Base-by-base conservation (phyloP, 2,797 vertebrate species). In the Syngnathus rostellatus region DNA sequence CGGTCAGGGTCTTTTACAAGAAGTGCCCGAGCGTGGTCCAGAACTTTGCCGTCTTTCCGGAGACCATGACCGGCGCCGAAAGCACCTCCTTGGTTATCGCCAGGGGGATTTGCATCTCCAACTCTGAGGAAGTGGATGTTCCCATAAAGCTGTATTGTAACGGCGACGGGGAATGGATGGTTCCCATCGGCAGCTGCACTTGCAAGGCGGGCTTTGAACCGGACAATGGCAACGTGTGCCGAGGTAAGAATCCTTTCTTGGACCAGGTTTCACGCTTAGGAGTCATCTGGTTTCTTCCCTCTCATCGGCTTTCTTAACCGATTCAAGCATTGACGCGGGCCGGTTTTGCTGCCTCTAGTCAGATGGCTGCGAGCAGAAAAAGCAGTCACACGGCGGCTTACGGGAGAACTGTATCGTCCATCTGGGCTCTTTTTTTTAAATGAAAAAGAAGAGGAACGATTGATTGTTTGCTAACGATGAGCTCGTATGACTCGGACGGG, bases 111-210 rank as follows among this genome's bases (percentile, higher is more conserved):
- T 98, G 96, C 86, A 96, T 99, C 69, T 91, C 93, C 46, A 96
- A 97, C 0, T 95, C 97, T 0, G 95, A 98, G 85, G 97, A 99
- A 77, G 95, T 96, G 63, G 95, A 98, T 0, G 95, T 97, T 50
- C 97, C 96, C 8, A 98, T 99, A 78, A 99, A 99, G 79, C 92
- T 99, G n/a, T 99, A 99, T 89, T 99, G 97, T 86, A 99, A 98
- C 0, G 97, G 97, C 0, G 97, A 99, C 0, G 95, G 97, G 17
- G 97, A 99, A 69, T 99, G 97, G 97, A 98, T 99, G 97, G 97
- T 98, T 65, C 97, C 97, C 31, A 97, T 99, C 0, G 96, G 97
- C 0, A 94, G 95, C 84, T 99, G 97, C 79, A 97, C 96, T 0
- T 99, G 97, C 88, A 98, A 95, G 82, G 92, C 96, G 5, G 97